Evolutionary conservation across 2,113 vertebrate species (phyloP).

Genomic region (Apodemus speciosus): DNA sequence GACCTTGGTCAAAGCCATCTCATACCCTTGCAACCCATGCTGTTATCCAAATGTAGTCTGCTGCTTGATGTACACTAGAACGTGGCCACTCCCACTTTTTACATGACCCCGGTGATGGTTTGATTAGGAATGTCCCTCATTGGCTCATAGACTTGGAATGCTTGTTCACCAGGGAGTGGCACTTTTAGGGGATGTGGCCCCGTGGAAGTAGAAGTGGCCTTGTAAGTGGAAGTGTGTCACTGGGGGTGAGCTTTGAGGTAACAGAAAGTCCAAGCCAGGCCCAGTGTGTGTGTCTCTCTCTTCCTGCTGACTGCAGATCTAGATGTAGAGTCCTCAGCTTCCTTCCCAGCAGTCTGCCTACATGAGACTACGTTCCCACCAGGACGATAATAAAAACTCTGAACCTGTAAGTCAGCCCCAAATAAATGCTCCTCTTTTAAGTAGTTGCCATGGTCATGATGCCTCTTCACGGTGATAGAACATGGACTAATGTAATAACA

Average conservation of each 20-base stretch:
- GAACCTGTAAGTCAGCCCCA: neutral
- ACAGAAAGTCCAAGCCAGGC: neutral
- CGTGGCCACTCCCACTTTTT: rapidly evolving
- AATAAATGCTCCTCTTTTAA: neutral
- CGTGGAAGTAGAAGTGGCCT: neutral
- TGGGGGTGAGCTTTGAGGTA: neutral
- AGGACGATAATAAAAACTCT: neutral
- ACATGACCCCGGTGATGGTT: neutral
- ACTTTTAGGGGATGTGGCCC: neutral
- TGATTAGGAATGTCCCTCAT: neutral
- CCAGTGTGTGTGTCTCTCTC: neutral
- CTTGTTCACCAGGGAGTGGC: neutral
- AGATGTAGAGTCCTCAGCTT: neutral
- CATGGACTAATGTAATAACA: neutral
- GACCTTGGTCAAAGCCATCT: neutral
- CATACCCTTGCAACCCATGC: neutral
- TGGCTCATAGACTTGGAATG: neutral
- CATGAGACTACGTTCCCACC: neutral
- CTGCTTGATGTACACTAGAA: neutral
- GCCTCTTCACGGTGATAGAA: neutral
- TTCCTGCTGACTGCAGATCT: neutral
- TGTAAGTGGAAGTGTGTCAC: neutral
- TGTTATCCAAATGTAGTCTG: neutral
- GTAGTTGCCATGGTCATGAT: neutral
- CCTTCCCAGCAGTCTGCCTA: neutral